phyloP scores from a whole-genome alignment of 1,140 invertebrate species.

The Macrobrachium nipponense region DNA sequence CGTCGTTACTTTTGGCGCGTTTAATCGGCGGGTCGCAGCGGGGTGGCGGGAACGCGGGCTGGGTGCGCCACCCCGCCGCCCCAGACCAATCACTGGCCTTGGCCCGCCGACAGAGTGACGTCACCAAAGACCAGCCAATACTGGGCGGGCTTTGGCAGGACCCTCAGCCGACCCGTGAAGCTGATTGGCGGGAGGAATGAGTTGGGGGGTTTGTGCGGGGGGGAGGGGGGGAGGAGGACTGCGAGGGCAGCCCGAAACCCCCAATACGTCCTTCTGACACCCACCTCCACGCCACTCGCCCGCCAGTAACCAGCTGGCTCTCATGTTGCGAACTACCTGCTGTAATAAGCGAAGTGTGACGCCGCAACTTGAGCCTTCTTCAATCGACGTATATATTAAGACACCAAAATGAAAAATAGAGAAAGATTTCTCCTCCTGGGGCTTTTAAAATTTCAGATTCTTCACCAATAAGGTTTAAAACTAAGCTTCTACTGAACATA shows the following conservation, averaged over 20 bases:
- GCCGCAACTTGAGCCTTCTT: constrained; percentile 35
- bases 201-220: constrained; percentile 2
- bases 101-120: constrained; percentile 38
- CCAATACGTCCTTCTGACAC: constrained; percentile 4
- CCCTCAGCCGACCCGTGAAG: constrained; percentile 11
- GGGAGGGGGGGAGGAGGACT: too few species aligned
- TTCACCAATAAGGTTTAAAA: too few species aligned
- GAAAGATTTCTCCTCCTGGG: too few species aligned
- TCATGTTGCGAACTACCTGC: constrained; percentile 43
- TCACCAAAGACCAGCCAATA: constrained; percentile 49
- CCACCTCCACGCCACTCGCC: not conserved
- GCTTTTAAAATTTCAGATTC: too few species aligned
- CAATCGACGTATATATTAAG: not conserved
- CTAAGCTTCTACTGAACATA: too few species aligned
- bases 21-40: constrained; percentile 60
- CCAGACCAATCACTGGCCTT: constrained; percentile 33
- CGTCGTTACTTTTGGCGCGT: constrained; percentile 61
- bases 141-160: constrained; percentile 25
- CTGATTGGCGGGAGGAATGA: constrained; percentile 28
- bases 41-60: constrained; percentile 43
- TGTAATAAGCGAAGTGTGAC: constrained; percentile 59
- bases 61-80: constrained; percentile 12
- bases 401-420: not conserved
- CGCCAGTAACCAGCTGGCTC: constrained; percentile 4
- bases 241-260: constrained; percentile 16